Conservation (phyloP, 2,797 vertebrate genomes). For the Anguilla anguilla region DNA sequence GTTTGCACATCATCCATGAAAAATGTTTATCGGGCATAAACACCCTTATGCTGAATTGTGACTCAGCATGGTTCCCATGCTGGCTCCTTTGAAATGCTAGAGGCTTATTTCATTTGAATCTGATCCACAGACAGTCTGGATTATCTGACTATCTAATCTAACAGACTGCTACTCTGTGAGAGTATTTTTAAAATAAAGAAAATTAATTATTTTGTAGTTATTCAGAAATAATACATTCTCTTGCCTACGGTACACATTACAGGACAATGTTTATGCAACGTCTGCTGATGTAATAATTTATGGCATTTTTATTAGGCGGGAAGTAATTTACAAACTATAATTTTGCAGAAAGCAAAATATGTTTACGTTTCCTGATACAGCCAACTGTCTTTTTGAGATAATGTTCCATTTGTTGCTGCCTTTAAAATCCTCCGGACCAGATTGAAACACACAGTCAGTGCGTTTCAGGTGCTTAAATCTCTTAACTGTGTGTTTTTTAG, state of each 20-base stretch:
- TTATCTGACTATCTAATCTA: conserved; percentile 14
- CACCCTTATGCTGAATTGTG: not conserved
- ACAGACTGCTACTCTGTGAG: not conserved
- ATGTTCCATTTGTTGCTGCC: conserved; percentile 5
- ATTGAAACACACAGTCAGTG: conserved; percentile 33
- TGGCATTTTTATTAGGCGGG: not conserved
- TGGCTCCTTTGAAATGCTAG: conserved; percentile 22
- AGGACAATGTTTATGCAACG: not conserved
- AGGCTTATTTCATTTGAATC: conserved; percentile 6
- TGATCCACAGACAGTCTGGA: not conserved
- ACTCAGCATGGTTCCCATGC: not conserved
- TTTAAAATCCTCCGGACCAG: conserved; percentile 20
- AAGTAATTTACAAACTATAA: conserved; percentile 14
- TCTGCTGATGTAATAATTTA: conserved; percentile 6
- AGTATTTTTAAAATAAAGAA: conserved; percentile 1
- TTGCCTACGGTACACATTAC: not conserved
- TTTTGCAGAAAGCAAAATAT: conserved; percentile 20
- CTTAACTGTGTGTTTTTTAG: conserved; percentile 43
- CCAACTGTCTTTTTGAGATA: conserved; percentile 18
- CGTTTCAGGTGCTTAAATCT: conserved; percentile 37
- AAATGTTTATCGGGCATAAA: conserved; percentile 23
- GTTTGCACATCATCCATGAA: not conserved
- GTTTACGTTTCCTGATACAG: conserved; percentile 24
- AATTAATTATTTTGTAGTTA: not conserved
- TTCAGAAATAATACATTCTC: not conserved